phyloP scores from a whole-genome alignment of 37 sponge, comb jelly and placozoan genomes.

The Geodia barretti region DNA sequence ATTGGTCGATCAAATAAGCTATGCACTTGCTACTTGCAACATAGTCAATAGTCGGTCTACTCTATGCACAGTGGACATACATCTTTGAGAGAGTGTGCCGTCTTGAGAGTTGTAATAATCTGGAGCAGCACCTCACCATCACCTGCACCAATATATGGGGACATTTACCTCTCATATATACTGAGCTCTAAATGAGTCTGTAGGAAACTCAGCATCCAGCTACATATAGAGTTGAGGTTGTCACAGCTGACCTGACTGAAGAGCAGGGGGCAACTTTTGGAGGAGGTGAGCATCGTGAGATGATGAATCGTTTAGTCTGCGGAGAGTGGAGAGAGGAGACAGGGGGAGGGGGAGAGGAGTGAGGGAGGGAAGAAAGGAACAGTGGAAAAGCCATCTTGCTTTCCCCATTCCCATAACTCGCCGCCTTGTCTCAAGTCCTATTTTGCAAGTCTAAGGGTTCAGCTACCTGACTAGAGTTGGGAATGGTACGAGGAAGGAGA shows the following conservation, averaged over 20 bases:
- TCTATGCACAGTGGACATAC: no score
- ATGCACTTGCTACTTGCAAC: no score
- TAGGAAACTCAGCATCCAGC: no score
- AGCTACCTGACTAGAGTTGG: conserved; percentile 36
- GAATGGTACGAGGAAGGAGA: conserved; percentile 52
- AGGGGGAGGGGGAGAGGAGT: conserved; percentile 19
- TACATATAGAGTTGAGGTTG: no score
- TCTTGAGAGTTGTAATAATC: neutral
- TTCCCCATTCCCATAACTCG: no score
- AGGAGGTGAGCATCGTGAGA: conserved; percentile 48
- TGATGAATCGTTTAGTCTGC: conserved; percentile 20
- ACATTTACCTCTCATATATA: neutral
- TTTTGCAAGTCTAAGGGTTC: no score
- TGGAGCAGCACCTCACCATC: neutral
- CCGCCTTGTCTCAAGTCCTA: no score
- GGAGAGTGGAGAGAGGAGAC: neutral
- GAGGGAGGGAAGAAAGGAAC: neutral
- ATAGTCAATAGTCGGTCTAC: no score
- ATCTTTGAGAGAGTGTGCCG: neutral
- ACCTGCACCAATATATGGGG: conserved; percentile 1
- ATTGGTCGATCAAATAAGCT: no score
- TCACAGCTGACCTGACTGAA: conserved; percentile 20
- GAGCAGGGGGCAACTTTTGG: conserved; percentile 30
- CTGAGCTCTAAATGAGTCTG: neutral
- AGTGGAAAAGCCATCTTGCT: no score